These are phyloP conservation scores for Latrodectus geometricus DNA, from an alignment of 1,140 invertebrate species.

Conservation along the genomic window DNA sequence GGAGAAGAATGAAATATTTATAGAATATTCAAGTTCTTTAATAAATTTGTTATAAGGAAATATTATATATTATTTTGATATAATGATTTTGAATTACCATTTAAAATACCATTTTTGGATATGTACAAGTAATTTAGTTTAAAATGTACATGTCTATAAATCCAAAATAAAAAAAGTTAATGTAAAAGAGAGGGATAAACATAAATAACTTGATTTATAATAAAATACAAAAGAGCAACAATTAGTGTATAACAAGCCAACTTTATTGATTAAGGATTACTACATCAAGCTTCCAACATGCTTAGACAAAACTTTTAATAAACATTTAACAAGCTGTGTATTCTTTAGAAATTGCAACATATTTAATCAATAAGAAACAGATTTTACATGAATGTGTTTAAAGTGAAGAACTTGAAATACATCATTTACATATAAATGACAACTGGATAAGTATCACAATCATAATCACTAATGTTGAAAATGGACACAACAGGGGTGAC, in stretches of 20 bases:
- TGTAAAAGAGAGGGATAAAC: too few relatives aligned
- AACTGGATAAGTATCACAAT: slow-evolving; percentile 54
- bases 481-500: slow-evolving; percentile 26
- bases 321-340: slow-evolving; percentile 60
- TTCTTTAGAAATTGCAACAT: slow-evolving; percentile 45
- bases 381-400: slow-evolving; percentile 36
- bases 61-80: too few relatives aligned
- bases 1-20: too few relatives aligned
- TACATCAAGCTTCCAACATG: slow-evolving; percentile 56
- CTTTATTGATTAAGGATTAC: slow-evolving; percentile 57
- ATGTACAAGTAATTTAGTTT: too few relatives aligned
- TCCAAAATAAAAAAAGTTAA: too few relatives aligned
- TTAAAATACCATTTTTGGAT: too few relatives aligned
- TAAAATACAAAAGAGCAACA: not conserved
- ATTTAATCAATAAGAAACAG: slow-evolving; percentile 52
- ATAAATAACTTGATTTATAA: not conserved
- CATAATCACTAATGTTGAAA: slow-evolving; percentile 51
- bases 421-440: slow-evolving; percentile 48
- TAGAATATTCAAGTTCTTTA: too few relatives aligned
- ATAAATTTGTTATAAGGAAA: too few relatives aligned
- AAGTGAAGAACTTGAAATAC: slow-evolving; percentile 44
- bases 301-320: slow-evolving; percentile 56
- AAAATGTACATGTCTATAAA: too few relatives aligned
- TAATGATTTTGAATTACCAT: too few relatives aligned
- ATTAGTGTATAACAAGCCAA: slow-evolving; percentile 60